Evolutionary conservation across 2,113 vertebrate species (phyloP).

Genomic region (Bubo blakistoni): DNA sequence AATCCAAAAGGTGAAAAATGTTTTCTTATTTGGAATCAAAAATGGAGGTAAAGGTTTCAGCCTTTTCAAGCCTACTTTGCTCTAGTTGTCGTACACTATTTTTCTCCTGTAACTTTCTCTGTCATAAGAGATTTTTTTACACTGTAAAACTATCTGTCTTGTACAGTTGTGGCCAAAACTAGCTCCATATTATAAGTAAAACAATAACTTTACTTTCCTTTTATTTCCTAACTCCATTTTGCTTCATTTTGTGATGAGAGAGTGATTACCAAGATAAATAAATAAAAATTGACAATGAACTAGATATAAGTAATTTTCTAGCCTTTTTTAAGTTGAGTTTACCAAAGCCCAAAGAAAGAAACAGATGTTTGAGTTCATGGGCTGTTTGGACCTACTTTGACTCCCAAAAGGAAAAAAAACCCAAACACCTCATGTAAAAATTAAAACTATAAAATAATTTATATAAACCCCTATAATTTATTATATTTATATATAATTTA

Average conservation of each 20-base stretch:
- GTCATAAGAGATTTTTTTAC: background rate
- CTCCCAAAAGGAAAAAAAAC: background rate
- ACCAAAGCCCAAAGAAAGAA: background rate
- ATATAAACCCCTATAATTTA: background rate
- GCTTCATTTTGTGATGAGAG: background rate
- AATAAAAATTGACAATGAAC: background rate
- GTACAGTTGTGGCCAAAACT: background rate
- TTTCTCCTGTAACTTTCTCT: background rate
- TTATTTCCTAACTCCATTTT: background rate
- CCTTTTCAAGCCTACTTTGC: background rate
- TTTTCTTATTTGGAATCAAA: background rate
- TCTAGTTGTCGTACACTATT: fast-evolving
- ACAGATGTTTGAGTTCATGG: background rate
- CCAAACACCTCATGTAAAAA: background rate
- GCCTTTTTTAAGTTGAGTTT: background rate
- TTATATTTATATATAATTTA: background rate
- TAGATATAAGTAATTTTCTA: background rate
- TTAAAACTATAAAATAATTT: background rate
- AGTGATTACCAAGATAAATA: background rate
- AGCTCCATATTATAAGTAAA: background rate
- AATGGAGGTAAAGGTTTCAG: background rate
- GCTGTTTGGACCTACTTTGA: background rate
- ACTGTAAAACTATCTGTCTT: background rate
- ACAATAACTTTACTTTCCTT: background rate
- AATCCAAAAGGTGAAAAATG: background rate